Base-by-base conservation (phyloP, 2,113 vertebrate genomes). In the Pelodiscus sinensis region DNA sequence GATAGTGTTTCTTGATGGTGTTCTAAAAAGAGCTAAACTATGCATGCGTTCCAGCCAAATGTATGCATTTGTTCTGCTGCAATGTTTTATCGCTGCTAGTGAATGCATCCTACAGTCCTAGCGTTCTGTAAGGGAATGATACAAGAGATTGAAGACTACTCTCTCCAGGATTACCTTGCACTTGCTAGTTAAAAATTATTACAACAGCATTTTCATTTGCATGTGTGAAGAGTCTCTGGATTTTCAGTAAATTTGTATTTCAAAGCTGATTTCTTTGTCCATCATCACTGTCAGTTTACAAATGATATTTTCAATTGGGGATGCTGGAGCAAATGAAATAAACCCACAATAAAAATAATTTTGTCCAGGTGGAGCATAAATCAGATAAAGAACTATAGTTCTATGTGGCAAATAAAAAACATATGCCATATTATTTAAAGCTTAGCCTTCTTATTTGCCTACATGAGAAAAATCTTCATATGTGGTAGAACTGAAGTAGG, bases 331-430 rank as follows among this genome's bases (percentile, higher is more conserved):
- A 98, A 97, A 96, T 97, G 91, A 98, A 97, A 97, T 97, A 98
- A 98, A 97, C 96, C 94, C 68, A 3, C 96, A 97, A 97, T 97
- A 98, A 97, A 97, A 97, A 97, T 97, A 97, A 98, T 98, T 97
- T 97, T 97, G 95, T 98, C 96, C 97, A 98, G 96, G 97, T 97
- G 96, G 96, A 86, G 93, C 94, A 96, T 98, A 98, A 97, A 97
- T 98, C 96, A 97, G 88, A 90, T 95, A 89, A 97, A 96, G 96
- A 97, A 98, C 97, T 97, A 96, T 92, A 96, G 91, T 96, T 97
- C 97, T 97, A 96, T 94, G 90, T 91, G 91, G 96, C 94, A 97
- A 98, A 98, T 98, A 97, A 95, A 98, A 98, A 97, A 94, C 97
- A 98, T 94, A 96, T 97, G 96, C 93, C 96, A 96, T 92, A 96